Evolutionary conservation across 2,113 vertebrate genomes (phyloP).

Genomic region (Trichechus manatus): DNA sequence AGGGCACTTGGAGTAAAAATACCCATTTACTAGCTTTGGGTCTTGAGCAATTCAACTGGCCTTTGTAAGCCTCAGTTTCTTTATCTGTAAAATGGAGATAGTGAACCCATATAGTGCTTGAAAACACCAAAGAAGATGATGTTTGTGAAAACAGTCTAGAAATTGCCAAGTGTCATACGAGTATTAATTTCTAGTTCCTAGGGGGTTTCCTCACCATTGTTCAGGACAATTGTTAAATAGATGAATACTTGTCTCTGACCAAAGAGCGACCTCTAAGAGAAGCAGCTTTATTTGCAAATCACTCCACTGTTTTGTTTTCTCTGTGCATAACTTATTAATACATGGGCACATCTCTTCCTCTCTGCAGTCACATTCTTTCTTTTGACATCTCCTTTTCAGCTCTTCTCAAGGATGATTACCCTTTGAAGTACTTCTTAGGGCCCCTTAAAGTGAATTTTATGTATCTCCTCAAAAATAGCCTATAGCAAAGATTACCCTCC

Average conservation of each 20-base stretch:
- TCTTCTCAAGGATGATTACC: not conserved
- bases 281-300: constrained; percentile 30
- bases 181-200: constrained; percentile 3
- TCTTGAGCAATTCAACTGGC: constrained; percentile 34
- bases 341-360: not conserved
- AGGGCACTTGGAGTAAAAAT: not conserved
- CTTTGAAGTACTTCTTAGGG: constrained; percentile 8
- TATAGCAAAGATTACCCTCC: not conserved
- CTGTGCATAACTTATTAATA: constrained; percentile 11
- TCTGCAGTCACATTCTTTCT: not conserved
- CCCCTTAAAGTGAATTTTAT: constrained; percentile 49
- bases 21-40: not conserved
- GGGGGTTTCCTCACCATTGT: constrained; percentile 21
- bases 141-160: constrained; percentile 3
- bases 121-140: constrained; percentile 35
- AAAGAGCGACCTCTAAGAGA: constrained; percentile 21
- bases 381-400: not conserved
- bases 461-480: not conserved
- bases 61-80: not conserved
- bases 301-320: constrained; percentile 17
- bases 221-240: constrained; percentile 45
- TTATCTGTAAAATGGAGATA: too few relatives aligned
- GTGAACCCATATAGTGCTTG: not conserved
- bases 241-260: constrained; percentile 21
- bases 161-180: constrained; percentile 10